Base-by-base conservation (phyloP, 2,113 vertebrate genomes). In the Psophia crepitans region DNA sequence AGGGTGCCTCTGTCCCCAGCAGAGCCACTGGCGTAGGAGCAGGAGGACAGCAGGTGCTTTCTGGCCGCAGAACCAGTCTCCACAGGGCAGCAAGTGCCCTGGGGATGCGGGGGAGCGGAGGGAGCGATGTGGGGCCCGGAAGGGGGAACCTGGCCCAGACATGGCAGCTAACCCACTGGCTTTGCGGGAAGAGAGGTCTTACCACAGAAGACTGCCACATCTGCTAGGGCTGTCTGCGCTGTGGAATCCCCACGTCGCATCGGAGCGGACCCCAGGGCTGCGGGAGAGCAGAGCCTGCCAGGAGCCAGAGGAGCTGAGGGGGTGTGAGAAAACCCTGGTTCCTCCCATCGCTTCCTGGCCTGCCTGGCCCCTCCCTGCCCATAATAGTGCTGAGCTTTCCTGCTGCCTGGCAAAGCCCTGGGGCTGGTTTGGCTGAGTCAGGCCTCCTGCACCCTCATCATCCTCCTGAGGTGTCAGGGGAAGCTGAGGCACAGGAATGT, bases 341-440 rank as follows among this genome's bases (percentile, higher is more conserved):
- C 94, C 93, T 96, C 96, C 96, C 96, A 37, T 89, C 14, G 13
- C 84, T 93, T 96, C 94, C 95, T 87, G 89, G 58, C 94, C 90
- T 46, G 79, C 87, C 74, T 74, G 80, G 96, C 96, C 74, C 88
- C 97, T 96, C 95, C 95, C 97, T 94, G 51, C 32, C 93, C 8
- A 2, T 73, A 75, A 89, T 80, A 87, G 66, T 49, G 69, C 91
- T 87, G 95, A 93, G 95, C 89, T 90, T 87, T 78, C 73, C 92
- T 92, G 35, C 60, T 49, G 48, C 89, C 61, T 87, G 80, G 92
- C 64, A 53, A 87, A 91, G 80, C 90, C 96, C 89, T 58, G 88
- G 43, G 86, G 94, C 94, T 57, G 76, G 35, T 86, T 61, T 4
- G 74, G 89, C 94, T 97, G 95, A 97, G 24, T 97, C 97, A 97